Evolutionary conservation across 2,797 vertebrate species (phyloP).

Genomic region (Muscicapa striata): DNA sequence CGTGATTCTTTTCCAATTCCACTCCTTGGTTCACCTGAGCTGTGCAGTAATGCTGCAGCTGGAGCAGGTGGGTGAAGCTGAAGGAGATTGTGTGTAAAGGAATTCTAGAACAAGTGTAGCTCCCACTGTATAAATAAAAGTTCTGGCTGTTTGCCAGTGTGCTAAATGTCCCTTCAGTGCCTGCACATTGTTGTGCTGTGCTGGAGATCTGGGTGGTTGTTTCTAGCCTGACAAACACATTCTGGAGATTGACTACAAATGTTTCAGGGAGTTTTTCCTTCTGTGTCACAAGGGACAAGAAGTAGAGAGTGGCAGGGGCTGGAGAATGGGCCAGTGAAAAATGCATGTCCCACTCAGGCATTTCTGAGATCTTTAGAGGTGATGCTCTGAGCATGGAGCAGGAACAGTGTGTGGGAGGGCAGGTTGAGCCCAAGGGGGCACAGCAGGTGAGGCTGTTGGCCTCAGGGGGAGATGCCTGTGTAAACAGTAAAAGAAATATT

Average conservation of each 20-base stretch:
- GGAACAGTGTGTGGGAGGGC: not conserved
- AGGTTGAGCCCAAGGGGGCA: not conserved
- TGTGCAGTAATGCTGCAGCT: not conserved
- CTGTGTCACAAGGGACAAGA: not conserved
- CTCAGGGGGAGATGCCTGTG: fast-evolving
- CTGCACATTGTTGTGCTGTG: not conserved
- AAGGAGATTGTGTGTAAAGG: not conserved
- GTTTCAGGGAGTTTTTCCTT: not conserved
- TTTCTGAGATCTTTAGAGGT: not conserved
- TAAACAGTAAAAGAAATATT: not conserved
- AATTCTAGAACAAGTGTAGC: not conserved
- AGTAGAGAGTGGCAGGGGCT: not conserved
- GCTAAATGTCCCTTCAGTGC: not conserved
- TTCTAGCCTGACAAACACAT: not conserved
- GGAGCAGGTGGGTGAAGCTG: not conserved
- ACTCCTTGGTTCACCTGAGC: not conserved
- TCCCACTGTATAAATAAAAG: not conserved
- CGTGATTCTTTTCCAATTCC: not conserved
- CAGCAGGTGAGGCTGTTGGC: not conserved
- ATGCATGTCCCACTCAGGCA: fast-evolving
- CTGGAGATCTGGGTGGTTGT: not conserved
- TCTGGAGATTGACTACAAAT: not conserved
- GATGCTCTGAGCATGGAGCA: not conserved
- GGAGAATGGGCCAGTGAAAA: not conserved
- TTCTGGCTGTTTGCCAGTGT: not conserved